Evolutionary conservation across 2,797 vertebrate species (phyloP).

Genomic region (Danio jaintianensis): DNA sequence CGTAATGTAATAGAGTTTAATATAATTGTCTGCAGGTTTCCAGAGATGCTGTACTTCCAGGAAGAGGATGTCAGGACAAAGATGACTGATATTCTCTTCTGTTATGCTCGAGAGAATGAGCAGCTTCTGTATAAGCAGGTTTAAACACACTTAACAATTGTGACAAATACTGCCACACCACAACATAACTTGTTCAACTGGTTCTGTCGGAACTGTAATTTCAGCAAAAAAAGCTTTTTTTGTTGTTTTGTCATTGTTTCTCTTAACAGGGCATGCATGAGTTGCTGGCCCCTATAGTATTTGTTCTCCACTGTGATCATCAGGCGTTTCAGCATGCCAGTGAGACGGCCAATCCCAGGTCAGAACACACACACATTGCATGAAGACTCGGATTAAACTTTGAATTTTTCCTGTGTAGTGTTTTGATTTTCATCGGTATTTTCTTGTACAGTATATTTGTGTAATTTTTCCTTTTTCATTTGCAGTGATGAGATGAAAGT

Average conservation of each 20-base stretch:
- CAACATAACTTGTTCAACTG: not conserved
- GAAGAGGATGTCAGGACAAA: slow-evolving; percentile 94
- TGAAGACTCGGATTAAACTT: not conserved
- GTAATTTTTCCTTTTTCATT: slow-evolving; percentile 33
- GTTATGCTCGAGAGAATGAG: slow-evolving; percentile 97
- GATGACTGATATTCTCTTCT: slow-evolving; percentile 98
- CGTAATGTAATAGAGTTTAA: not conserved
- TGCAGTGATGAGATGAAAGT: slow-evolving; percentile 94
- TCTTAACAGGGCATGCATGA: slow-evolving; percentile 94
- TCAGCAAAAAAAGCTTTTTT: slow-evolving; percentile 50
- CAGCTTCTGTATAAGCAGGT: slow-evolving; percentile 99
- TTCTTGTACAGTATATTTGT: not conserved
- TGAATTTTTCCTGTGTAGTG: not conserved
- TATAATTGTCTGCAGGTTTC: slow-evolving; percentile 82
- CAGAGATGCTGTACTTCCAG: slow-evolving; percentile 98
- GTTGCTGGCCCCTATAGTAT: slow-evolving; percentile 94
- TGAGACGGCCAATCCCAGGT: slow-evolving; percentile 93
- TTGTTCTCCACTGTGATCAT: slow-evolving; percentile 96
- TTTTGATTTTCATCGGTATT: not conserved
- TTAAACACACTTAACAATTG: slow-evolving; percentile 45
- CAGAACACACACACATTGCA: slow-evolving; percentile 63
- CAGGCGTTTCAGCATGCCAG: slow-evolving; percentile 97
- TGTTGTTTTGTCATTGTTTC: slow-evolving; percentile 18
- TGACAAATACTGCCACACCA: slow-evolving; percentile 12
- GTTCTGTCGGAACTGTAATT: not conserved